Conservation (phyloP, 2,888 invertebrate genomes). For the Pogonocherus hispidulus region DNA sequence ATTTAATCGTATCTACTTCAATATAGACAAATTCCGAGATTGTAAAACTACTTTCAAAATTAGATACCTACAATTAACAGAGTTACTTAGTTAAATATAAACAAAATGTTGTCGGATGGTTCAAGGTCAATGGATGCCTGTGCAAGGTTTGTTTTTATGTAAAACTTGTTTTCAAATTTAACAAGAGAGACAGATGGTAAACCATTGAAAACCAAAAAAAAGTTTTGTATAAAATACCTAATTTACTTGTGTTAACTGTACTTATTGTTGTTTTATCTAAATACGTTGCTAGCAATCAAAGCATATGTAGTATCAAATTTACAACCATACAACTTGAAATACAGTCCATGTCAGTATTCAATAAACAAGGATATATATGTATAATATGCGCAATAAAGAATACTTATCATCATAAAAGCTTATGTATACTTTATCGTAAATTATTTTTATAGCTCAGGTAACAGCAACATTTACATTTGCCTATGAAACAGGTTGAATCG, state of each 20-base stretch:
- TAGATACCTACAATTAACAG: background rate
- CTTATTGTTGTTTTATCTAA: no score
- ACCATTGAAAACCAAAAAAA: no score
- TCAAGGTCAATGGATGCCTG: background rate
- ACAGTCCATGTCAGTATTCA: background rate
- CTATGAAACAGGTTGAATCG: slow-evolving; percentile 30
- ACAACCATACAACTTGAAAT: background rate
- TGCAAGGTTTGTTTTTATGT: background rate
- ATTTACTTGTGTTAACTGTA: no score
- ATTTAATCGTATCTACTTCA: background rate
- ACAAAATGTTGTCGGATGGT: background rate
- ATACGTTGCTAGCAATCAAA: no score
- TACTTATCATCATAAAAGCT: background rate
- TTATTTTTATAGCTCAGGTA: background rate
- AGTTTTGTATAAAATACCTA: no score
- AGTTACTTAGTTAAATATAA: background rate
- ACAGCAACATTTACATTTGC: background rate
- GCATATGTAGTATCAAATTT: background rate
- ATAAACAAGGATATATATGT: background rate
- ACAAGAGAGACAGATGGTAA: no score
- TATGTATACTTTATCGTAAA: background rate
- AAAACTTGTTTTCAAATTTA: background rate
- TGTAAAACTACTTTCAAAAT: slow-evolving; percentile 1
- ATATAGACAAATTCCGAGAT: background rate
- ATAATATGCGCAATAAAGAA: background rate